phyloP scores from a whole-genome alignment of 2,797 vertebrate genomes.

The Catharus ustulatus region DNA sequence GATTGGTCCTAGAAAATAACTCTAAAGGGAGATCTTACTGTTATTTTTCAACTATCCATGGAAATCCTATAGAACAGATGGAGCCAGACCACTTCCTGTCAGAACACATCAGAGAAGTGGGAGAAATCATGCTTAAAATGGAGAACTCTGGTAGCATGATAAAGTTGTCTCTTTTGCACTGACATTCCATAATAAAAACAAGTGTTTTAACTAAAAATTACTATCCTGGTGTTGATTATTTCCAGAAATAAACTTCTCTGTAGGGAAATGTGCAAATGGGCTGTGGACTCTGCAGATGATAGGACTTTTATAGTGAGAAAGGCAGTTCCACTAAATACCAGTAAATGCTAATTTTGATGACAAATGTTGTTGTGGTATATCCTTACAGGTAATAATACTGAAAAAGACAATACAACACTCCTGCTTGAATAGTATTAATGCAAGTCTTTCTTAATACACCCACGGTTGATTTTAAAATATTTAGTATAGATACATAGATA shows the following conservation, averaged over 20 bases:
- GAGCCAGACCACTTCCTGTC: background rate
- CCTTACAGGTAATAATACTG: background rate
- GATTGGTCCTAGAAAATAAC: background rate
- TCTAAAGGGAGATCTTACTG: background rate
- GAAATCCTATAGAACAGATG: background rate
- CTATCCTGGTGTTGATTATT: background rate
- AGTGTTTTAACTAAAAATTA: background rate
- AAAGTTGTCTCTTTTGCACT: background rate
- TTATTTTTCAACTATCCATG: background rate
- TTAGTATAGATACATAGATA: background rate
- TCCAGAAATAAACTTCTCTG: background rate
- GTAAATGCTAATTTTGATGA: background rate
- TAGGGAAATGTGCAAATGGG: background rate
- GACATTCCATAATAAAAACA: background rate
- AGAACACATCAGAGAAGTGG: background rate
- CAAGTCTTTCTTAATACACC: background rate
- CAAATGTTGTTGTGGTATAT: background rate
- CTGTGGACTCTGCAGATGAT: background rate
- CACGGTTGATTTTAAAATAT: background rate
- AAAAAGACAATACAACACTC: background rate
- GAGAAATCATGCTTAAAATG: background rate
- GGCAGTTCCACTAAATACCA: background rate
- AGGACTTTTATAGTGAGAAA: background rate
- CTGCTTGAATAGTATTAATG: background rate
- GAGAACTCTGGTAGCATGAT: background rate